These are phyloP conservation scores for Isotomurus palustris DNA, from an alignment of 2,888 invertebrate species.

Conservation along the genomic window DNA sequence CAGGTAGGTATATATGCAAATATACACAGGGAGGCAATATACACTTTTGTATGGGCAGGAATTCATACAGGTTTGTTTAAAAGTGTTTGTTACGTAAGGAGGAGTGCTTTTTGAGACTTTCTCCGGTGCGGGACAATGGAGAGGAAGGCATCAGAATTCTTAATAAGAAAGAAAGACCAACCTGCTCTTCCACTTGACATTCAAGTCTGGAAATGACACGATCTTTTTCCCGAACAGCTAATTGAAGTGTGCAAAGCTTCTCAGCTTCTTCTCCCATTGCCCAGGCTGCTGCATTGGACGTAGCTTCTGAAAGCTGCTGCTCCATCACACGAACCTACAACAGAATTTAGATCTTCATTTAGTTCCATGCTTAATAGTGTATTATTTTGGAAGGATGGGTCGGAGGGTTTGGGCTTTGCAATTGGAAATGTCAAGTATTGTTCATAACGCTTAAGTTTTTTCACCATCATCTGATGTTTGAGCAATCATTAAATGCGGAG, in stretches of 20 bases:
- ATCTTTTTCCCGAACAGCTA: conserved; percentile 54
- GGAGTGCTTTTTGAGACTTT: no score
- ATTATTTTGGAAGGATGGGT: background rate
- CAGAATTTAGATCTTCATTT: conserved; percentile 5
- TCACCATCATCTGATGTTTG: no score
- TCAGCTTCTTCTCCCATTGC: conserved; percentile 48
- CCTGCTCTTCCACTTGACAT: conserved; percentile 82
- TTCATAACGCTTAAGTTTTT: no score
- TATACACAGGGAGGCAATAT: no score
- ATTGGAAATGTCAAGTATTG: background rate
- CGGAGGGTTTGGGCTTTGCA: background rate
- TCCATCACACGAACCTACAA: conserved; percentile 54
- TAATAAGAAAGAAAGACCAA: no score
- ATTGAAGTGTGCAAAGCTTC: conserved; percentile 45
- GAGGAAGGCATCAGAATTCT: no score
- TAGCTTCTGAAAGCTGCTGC: conserved; percentile 51
- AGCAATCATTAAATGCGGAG: no score
- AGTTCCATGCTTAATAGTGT: background rate
- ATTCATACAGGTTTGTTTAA: no score
- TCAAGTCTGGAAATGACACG: conserved; percentile 66
- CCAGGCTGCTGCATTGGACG: conserved; percentile 46
- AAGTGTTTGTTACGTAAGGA: no score
- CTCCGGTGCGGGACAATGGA: no score
- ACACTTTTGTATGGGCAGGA: no score
- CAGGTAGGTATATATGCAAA: no score